Percentiles rank a stretch among this genome's conserved stretches.
phyloP scores from a whole-genome alignment of 1,140 invertebrate species.

The Luehdorfia chinensis region DNA sequence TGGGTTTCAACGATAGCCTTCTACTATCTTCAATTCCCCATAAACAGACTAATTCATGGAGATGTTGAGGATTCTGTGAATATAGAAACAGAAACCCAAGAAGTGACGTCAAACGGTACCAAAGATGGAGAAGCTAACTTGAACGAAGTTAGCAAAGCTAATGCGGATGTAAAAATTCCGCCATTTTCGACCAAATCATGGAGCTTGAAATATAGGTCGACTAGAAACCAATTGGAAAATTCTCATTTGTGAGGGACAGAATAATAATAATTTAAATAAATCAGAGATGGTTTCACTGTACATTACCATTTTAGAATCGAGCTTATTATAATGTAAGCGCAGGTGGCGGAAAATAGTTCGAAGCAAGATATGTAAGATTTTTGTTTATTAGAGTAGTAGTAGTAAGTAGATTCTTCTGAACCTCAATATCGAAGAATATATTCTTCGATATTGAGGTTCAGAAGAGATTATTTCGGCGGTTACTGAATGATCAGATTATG shows the following conservation, averaged over 20 bases:
- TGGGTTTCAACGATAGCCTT: conserved; percentile 43
- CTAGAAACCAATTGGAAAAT: conserved; percentile 35
- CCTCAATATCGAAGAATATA: too few relatives aligned
- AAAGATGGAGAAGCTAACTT: conserved; percentile 10
- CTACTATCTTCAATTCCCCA: conserved; percentile 52
- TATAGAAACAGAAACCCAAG: neutral
- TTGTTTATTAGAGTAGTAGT: too few relatives aligned
- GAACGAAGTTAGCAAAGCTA: neutral
- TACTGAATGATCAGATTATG: too few relatives aligned
- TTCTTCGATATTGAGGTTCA: too few relatives aligned
- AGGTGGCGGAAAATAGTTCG: too few relatives aligned
- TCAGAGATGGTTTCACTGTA: too few relatives aligned
- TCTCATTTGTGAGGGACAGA: conserved; percentile 49
- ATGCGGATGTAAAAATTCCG: neutral
- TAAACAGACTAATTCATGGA: conserved; percentile 52
- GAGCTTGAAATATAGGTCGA: conserved; percentile 43
- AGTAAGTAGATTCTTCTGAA: too few relatives aligned
- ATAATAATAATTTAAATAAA: too few relatives aligned
- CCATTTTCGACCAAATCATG: conserved; percentile 30
- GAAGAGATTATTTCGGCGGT: too few relatives aligned
- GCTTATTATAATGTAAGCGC: too few relatives aligned
- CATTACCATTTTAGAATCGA: too few relatives aligned
- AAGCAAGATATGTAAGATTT: too few relatives aligned
- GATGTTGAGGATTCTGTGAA: conserved; percentile 15
- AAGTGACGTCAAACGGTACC: neutral